A percentile compares a stretch with the other conserved stretches of the same genome.
phyloP scores from a whole-genome alignment of 1,140 invertebrate genomes.

The Dufourea novaeangliae region DNA sequence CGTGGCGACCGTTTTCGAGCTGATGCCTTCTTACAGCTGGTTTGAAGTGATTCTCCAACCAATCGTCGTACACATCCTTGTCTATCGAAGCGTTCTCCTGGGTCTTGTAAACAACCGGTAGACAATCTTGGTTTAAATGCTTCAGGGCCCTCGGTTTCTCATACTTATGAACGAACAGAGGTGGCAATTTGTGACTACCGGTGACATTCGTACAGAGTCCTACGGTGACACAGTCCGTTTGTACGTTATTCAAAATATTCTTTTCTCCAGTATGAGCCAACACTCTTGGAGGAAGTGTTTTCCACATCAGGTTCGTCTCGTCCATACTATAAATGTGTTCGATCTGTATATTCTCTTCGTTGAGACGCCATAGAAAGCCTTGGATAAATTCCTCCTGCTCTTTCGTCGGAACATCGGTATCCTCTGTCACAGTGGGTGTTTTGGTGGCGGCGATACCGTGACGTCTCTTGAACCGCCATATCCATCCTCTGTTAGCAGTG shows the following conservation, averaged over 20 bases:
- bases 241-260: background rate
- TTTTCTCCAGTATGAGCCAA: background rate
- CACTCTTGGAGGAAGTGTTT: background rate
- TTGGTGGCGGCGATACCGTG: background rate
- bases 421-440: background rate
- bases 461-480: slow-evolving; percentile 3
- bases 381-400: background rate
- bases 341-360: background rate
- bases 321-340: slow-evolving; percentile 1
- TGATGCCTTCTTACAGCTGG: background rate
- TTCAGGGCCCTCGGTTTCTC: background rate
- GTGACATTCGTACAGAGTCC: background rate
- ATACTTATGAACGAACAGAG: background rate
- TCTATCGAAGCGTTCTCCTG: background rate
- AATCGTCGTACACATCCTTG: background rate
- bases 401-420: background rate
- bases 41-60: slow-evolving; percentile 1
- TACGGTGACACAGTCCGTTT: background rate
- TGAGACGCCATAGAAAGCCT: background rate
- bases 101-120: background rate
- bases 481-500: background rate
- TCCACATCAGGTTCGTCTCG: background rate
- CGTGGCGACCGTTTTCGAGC: background rate
- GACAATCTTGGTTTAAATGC: background rate
- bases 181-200: background rate